Evolutionary conservation across 1,140 invertebrate genomes (phyloP).

Genomic region (Trichonephila inaurata): DNA sequence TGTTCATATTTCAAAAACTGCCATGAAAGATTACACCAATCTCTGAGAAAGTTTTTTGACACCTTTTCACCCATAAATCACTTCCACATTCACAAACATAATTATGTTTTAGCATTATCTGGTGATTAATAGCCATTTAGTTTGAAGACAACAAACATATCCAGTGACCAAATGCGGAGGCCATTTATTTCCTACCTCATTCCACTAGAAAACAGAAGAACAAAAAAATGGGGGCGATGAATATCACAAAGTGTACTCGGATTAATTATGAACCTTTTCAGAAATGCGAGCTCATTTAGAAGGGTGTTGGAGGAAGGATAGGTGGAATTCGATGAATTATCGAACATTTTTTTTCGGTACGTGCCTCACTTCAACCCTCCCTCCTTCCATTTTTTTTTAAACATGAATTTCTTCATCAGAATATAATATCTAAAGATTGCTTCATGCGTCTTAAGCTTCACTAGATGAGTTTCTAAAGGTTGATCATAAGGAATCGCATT

Average conservation of each 20-base stretch:
- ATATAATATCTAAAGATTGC: conserved; percentile 14
- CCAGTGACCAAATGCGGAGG: conserved; percentile 11
- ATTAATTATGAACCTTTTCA: conserved; percentile 37
- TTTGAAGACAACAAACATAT: conserved; percentile 28
- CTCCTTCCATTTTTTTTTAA: neutral
- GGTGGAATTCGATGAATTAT: conserved; percentile 35
- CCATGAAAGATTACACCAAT: conserved; percentile 32
- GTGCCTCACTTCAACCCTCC: neutral
- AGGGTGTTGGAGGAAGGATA: neutral
- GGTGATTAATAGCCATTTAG: conserved; percentile 58
- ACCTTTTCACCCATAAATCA: conserved; percentile 34
- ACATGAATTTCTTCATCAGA: conserved; percentile 16
- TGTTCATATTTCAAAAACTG: conserved; percentile 8
- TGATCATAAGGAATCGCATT: conserved; percentile 33
- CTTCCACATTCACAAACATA: conserved; percentile 31
- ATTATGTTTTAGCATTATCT: conserved; percentile 48
- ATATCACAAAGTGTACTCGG: conserved; percentile 11
- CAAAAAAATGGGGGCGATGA: conserved; percentile 29
- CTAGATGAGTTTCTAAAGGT: neutral
- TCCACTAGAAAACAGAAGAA: neutral
- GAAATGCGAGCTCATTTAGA: conserved; percentile 50
- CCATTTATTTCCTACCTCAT: conserved; percentile 20
- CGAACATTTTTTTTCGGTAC: neutral
- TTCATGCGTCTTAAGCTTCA: conserved; percentile 25
- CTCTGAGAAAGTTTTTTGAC: conserved; percentile 13